Base-by-base conservation (phyloP, 2,797 vertebrate species). In the Microchirus variegatus region DNA sequence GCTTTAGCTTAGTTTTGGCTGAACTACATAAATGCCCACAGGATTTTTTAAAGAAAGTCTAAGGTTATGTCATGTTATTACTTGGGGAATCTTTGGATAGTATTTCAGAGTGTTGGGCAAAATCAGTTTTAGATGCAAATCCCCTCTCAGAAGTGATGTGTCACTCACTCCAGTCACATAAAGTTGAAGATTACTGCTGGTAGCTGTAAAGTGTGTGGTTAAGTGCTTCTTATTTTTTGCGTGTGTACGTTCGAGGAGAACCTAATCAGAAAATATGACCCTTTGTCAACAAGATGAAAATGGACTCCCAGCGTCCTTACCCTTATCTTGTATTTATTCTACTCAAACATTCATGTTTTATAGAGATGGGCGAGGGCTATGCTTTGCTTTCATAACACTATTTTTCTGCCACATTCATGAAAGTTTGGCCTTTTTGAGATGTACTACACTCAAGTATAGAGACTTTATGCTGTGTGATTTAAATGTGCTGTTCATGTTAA, bases 391-490 rank as follows among this genome's bases (percentile, higher is more conserved):
- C 13, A 5, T 47, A 37, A 51, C 46, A 36, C 8, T 50, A 4
- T 35, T 58, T 41, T 35, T 2, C 35, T 41, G 0, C 13, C 15
- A 44, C n/a, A 9, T 41, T 65, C 15, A 41, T 9, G 6, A 18
- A 14, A 22, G 44, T 31, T 38, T 58, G 55, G 47, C n/a, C 42
- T 52, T 75, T 61, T 22, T 10, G 1, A 36, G 3, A 58, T 10
- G 13, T 10, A 31, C 14, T 18, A 43, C 15, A 49, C 31, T 26
- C 0, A 8, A 47, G 17, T 16, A 31, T 1, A n/a, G n/a, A 37
- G 6, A 15, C 46, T 42, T 49, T 42, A 19, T n/a, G 6, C 31
- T 42, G 11, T 18, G 43, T 53, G 38, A n/a, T 26, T 50, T 53
- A 26, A 26, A 55, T 46, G 54, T 41, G 3, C 16, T 37, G 37